Evolutionary conservation across 2,797 vertebrate species (phyloP), one percentile per base, ranked within the genome.

Genomic region (Notolabrus celidotus): DNA sequence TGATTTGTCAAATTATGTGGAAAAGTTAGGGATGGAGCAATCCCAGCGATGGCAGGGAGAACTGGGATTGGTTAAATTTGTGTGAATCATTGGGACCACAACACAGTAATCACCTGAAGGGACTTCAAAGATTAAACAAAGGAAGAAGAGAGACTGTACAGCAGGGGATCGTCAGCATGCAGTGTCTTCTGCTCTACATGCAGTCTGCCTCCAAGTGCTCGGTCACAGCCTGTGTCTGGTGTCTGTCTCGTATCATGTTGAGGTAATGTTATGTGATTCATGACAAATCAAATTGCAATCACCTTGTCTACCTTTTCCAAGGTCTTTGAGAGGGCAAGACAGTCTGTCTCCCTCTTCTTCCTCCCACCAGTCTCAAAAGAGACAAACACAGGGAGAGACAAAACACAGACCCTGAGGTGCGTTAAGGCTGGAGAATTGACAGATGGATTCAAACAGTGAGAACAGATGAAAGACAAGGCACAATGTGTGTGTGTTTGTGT

Each of bases 261-360:
- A 79, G 49, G 82, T 79, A 76, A 87, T 67, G 60, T 67, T 72
- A 58, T 57, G 47, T 69, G 70, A 88, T 84, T 88, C 71, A 78
- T 60, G 68, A 82, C 83, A 77, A 79, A 82, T 89, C 78, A 85
- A 79, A 88, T 72, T 56, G 22, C 83, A 80, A 84, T 85, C 66
- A 67, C 67, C 52, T 83, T 50, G 63, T 75, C 56, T 79, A 33
- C 43, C 52, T 82, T 79, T 75, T 67, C 27, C 54, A 33, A 76
- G 63, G 20, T 16, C 54, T 67, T 8, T 29, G 12, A 66, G 50
- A 82, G 67, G 66, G 20, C 45, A 60, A 63, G 12, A 60, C 5
- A 31, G 31, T 68, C 34, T 61, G 39, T 61, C 54, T 76, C n/a
- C 49, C 23, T 46, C 47, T 7, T 46, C 50, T 71, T 71, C 59